Evolutionary conservation across 2,888 invertebrate species (phyloP), one percentile per base, ranked within the genome.

Genomic region (Synanthedon andrenaeformis): DNA sequence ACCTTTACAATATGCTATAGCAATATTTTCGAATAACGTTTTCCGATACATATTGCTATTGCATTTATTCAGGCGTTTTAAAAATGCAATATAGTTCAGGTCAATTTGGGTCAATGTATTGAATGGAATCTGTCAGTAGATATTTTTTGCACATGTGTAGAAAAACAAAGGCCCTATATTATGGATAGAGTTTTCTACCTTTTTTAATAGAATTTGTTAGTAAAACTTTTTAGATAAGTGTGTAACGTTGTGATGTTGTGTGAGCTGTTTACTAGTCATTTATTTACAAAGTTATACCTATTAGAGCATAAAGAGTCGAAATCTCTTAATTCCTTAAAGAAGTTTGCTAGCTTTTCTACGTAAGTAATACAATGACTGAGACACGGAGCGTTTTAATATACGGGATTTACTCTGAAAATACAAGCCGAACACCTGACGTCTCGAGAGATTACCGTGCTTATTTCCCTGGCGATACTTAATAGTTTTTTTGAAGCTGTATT

Each of bases 401-500:
- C 49, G 51, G 48, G 54, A 56, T 56, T 23, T 56, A 55, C 49
- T 49, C 51, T 49, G 56, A 17, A 48, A 56, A 54, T 53, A 48
- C 42, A 45, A 42, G 23, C 50, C 48, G 28, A 51, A 35, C 52
- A 54, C 23, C 54, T 52, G 52, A 11, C 41, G 54, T 54, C 56
- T 45, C 53, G 3, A 41, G 53, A 45, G 56, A 56, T 54, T 53
- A 54, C 23, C 56, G 42, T 41, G 54, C 54, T 58, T 61, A 63
- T 61, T 62, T 63, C 58, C 59, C 60, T 52, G 23, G 58, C 42
- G 57, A 45, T 52, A 54, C 45, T 58, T 35, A 58, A 59, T 57
- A 60, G 55, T 57, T 58, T 58, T 56, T 55, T 50, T 51, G 35
- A 54, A 52, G 51, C 23, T 12, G 19, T 51, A 51, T 54, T 54